phyloP scores from a whole-genome alignment of 2,797 vertebrate genomes.

The Todus mexicanus region DNA sequence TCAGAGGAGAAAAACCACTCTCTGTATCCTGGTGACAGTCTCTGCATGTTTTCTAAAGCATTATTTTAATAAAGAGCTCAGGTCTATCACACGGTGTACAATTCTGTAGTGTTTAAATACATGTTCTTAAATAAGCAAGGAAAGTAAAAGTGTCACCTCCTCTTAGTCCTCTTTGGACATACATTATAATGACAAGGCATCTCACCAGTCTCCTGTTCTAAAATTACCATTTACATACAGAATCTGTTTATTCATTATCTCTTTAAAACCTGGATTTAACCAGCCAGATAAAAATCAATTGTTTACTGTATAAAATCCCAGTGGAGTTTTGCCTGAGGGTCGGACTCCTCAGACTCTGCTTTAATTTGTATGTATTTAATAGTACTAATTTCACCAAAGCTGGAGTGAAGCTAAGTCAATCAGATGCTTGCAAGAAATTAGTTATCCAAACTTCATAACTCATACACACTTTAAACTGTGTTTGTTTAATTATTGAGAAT shows the following conservation, averaged over 20 bases:
- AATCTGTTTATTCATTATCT: not conserved
- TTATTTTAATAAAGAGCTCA: slow-evolving; percentile 47
- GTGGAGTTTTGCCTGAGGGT: not conserved
- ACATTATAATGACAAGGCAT: not conserved
- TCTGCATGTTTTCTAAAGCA: slow-evolving; percentile 29
- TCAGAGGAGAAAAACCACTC: not conserved
- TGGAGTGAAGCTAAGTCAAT: not conserved
- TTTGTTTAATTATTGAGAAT: slow-evolving; percentile 37
- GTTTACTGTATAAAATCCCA: not conserved
- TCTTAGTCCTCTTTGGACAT: not conserved
- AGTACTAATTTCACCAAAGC: not conserved
- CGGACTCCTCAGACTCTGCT: slow-evolving; percentile 1
- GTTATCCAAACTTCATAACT: slow-evolving; percentile 18
- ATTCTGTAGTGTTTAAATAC: slow-evolving; percentile 4
- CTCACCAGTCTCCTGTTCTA: not conserved
- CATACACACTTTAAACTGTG: slow-evolving; percentile 22
- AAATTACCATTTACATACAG: slow-evolving; percentile 2
- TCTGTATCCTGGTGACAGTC: not conserved
- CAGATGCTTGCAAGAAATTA: slow-evolving; percentile 20
- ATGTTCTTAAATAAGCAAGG: slow-evolving; percentile 18
- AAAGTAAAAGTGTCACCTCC: not conserved
- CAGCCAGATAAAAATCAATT: slow-evolving; percentile 11
- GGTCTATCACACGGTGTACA: not conserved
- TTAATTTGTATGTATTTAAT: not conserved
- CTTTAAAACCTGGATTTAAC: slow-evolving; percentile 23